Evolutionary conservation across 2,797 vertebrate species (phyloP).

Genomic region (Schizopygopsis malacanthus): DNA sequence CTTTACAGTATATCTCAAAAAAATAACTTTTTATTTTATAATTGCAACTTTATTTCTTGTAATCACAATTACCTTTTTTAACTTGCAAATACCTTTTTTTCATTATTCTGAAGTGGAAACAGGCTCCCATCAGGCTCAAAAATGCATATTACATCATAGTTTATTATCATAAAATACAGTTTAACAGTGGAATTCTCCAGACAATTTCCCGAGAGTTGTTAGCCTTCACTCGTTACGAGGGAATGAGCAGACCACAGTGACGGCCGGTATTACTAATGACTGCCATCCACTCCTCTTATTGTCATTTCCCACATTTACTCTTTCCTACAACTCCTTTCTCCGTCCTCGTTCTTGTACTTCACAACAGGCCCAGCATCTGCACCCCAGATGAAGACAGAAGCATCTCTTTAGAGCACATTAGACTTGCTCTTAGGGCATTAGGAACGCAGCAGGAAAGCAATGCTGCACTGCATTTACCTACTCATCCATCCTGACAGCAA

Average conservation of each 20-base stretch:
- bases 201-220: slow-evolving; percentile 26
- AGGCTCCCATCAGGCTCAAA: background rate
- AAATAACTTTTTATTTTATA: background rate
- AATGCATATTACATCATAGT: background rate
- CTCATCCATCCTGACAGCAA: slow-evolving; percentile 15
- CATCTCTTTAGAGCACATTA: slow-evolving; percentile 53
- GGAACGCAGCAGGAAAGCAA: slow-evolving; percentile 59
- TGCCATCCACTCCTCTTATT: slow-evolving; percentile 33
- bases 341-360: background rate
- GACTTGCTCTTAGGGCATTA: slow-evolving; percentile 57
- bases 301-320: slow-evolving; percentile 31
- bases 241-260: slow-evolving; percentile 50
- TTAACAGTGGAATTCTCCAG: slow-evolving; percentile 60
- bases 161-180: slow-evolving; percentile 39
- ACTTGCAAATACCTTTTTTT: background rate
- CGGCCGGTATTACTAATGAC: slow-evolving; percentile 69
- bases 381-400: slow-evolving; percentile 40
- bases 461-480: slow-evolving; percentile 61
- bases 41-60: background rate
- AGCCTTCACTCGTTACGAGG: slow-evolving; percentile 49
- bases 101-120: background rate
- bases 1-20: background rate
- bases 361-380: slow-evolving; percentile 26
- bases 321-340: background rate
- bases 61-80: background rate